Evolutionary conservation across 2,888 invertebrate genomes (phyloP).

Genomic region (Antheraea yamamai): DNA sequence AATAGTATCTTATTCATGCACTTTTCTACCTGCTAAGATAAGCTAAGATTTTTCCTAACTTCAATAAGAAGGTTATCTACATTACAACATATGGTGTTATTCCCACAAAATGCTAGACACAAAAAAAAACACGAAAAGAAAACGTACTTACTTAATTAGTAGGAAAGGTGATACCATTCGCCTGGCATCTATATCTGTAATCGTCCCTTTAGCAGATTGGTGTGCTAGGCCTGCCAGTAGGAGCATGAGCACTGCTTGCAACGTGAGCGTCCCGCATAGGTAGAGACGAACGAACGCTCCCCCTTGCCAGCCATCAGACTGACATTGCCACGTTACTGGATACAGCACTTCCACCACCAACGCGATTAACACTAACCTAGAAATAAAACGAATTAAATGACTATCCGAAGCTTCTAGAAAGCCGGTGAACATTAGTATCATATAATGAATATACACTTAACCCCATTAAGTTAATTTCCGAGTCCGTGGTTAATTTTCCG

Average conservation of each 20-base stretch:
- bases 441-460: not conserved
- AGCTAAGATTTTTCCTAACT: no score
- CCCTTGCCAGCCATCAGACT: slow-evolving; percentile 85
- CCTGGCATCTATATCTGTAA: slow-evolving; percentile 87
- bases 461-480: not conserved
- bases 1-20: no score
- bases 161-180: slow-evolving; percentile 87
- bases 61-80: no score
- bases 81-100: no score
- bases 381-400: slow-evolving; percentile 29
- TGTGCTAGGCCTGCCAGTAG: slow-evolving; percentile 85
- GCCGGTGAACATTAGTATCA: not conserved
- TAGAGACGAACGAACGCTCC: slow-evolving; percentile 88
- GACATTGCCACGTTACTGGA: slow-evolving; percentile 86
- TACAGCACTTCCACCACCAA: slow-evolving; percentile 85
- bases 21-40: no score
- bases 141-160: slow-evolving; percentile 84
- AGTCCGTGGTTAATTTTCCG: not conserved
- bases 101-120: not conserved
- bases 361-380: slow-evolving; percentile 85
- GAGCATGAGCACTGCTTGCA: slow-evolving; percentile 84
- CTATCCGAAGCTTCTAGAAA: not conserved
- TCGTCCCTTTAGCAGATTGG: slow-evolving; percentile 89
- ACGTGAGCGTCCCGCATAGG: slow-evolving; percentile 86
- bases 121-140: not conserved